Evolutionary conservation across 92 coral and sea anemone species (phyloP).

Genomic region (Zoanthus sansibaricus): DNA sequence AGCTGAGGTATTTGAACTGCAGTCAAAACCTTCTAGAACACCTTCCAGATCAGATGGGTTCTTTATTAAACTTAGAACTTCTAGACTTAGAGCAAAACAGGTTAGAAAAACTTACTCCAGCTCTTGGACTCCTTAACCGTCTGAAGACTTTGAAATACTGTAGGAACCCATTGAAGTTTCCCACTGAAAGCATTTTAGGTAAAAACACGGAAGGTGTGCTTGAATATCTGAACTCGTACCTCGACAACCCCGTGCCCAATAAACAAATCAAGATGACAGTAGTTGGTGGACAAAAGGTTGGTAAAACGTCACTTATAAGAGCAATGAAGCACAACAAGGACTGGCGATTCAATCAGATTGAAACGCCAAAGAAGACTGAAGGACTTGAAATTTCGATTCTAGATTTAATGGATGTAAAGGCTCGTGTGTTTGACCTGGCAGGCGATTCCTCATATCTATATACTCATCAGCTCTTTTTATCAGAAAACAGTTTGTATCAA

Average conservation of each 20-base stretch:
- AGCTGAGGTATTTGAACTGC: slow-evolving; percentile 71
- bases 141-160: slow-evolving; percentile 68
- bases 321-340: slow-evolving; percentile 65
- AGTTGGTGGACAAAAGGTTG: slow-evolving; percentile 82
- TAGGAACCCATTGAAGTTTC: slow-evolving; percentile 75
- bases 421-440: slow-evolving; percentile 84
- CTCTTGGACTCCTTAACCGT: slow-evolving; percentile 78
- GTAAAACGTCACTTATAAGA: slow-evolving; percentile 74
- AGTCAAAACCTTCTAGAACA: slow-evolving; percentile 75
- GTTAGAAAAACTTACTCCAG: slow-evolving; percentile 79
- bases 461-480: slow-evolving; percentile 77
- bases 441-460: slow-evolving; percentile 71
- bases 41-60: slow-evolving; percentile 84
- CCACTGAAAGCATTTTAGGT: slow-evolving; percentile 72
- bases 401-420: slow-evolving; percentile 64
- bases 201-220: slow-evolving; percentile 78
- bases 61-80: slow-evolving; percentile 70
- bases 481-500: slow-evolving; percentile 87
- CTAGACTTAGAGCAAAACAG: slow-evolving; percentile 77
- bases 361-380: slow-evolving; percentile 58
- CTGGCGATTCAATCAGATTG: slow-evolving; percentile 75
- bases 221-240: slow-evolving; percentile 73
- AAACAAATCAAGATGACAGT: slow-evolving; percentile 77
- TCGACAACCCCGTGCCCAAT: slow-evolving; percentile 85
- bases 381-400: slow-evolving; percentile 74